phyloP scores from a whole-genome alignment of 30 jellyfish, hydroid and myxozoan genomes.

The Pelagia noctiluca region DNA sequence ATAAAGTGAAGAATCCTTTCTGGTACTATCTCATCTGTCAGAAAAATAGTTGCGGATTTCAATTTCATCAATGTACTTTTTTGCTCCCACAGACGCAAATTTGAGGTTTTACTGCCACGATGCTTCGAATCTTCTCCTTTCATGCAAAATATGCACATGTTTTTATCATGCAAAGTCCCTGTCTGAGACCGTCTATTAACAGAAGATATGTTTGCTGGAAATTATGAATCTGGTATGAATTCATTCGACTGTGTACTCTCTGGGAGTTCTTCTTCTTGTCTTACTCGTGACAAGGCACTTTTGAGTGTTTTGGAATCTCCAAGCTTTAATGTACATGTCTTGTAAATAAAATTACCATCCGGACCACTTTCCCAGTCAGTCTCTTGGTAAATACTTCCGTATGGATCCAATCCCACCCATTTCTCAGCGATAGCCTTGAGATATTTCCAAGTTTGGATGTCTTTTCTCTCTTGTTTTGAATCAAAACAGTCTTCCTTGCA shows the following conservation, averaged over 20 bases:
- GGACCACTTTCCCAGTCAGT: slow-evolving; percentile 33
- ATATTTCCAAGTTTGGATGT: slow-evolving; percentile 36
- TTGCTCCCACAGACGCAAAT: too few species aligned
- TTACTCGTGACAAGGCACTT: slow-evolving; percentile 24
- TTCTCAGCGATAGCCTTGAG: slow-evolving; percentile 37
- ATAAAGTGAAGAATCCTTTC: too few species aligned
- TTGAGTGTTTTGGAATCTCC: slow-evolving; percentile 27
- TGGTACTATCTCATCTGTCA: too few species aligned
- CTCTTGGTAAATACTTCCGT: slow-evolving; percentile 23
- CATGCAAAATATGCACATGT: slow-evolving; percentile 32
- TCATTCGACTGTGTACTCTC: slow-evolving; percentile 32
- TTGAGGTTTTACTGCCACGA: slow-evolving; percentile 3
- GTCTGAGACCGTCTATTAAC: slow-evolving; percentile 25
- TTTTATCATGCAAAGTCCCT: slow-evolving; percentile 19
- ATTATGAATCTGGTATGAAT: slow-evolving; percentile 11
- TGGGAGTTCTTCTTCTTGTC: slow-evolving; percentile 35
- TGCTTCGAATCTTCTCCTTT: slow-evolving; percentile 29
- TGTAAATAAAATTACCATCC: slow-evolving; percentile 20
- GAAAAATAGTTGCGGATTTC: too few species aligned
- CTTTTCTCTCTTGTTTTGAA: slow-evolving; percentile 47
- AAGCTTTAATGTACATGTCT: slow-evolving; percentile 22
- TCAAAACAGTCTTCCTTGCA: slow-evolving; percentile 49
- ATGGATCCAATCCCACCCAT: slow-evolving; percentile 27
- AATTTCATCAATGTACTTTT: too few species aligned
- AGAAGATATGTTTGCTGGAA: slow-evolving; percentile 13